Evolutionary conservation across 2,113 vertebrate genomes (phyloP).

Genomic region (Rhinopithecus roxellana): DNA sequence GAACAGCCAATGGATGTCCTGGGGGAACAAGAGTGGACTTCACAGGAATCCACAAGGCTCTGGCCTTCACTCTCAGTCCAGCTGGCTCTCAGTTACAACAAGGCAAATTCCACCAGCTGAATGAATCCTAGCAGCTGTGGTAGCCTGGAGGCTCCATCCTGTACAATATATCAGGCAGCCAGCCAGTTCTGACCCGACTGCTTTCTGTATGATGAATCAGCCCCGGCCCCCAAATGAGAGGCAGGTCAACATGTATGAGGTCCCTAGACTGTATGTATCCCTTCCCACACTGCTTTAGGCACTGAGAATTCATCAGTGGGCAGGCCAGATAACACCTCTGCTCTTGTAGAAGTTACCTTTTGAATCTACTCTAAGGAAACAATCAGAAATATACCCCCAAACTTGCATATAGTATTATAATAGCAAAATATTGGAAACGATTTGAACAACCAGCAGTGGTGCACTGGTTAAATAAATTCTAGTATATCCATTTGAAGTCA

Average conservation of each 20-base stretch:
- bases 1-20: not conserved
- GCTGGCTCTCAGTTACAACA: slow-evolving; percentile 24
- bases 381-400: not conserved
- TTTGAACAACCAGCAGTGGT: not conserved
- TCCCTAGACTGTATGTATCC: not conserved
- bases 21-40: slow-evolving; percentile 4
- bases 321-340: not conserved
- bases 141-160: slow-evolving; percentile 19
- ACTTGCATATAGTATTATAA: not conserved
- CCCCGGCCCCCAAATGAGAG: not conserved
- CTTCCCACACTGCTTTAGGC: not conserved
- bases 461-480: not conserved
- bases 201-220: slow-evolving; percentile 38
- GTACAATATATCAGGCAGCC: not conserved
- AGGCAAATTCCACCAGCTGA: slow-evolving; percentile 49
- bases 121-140: slow-evolving; percentile 52
- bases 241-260: not conserved
- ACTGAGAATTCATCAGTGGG: not conserved
- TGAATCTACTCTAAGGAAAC: not conserved
- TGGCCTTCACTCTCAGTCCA: not conserved
- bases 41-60: not conserved
- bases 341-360: not conserved
- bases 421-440: not conserved
- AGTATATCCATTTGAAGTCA: not conserved
- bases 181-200: not conserved